Evolutionary conservation across 2,797 vertebrate species (phyloP), one percentile per base, ranked within the genome.

Genomic region (Leontocebus nigricollis): DNA sequence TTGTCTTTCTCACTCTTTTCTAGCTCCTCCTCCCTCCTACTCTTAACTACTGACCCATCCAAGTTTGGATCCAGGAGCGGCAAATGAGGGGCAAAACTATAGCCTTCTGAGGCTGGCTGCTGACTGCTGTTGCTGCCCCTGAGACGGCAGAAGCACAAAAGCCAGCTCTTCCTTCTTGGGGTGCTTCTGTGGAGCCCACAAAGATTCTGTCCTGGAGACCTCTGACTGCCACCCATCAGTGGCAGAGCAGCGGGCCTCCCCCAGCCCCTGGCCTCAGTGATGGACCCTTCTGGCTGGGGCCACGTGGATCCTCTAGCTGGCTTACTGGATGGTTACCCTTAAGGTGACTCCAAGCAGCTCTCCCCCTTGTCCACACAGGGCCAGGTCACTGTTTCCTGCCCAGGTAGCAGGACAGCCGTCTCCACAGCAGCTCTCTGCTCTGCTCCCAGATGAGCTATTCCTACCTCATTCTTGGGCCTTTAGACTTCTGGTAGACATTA

Each of bases 181-280:
- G 19, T 41, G 8, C 27, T 67, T 76, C 9, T 55, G 24, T 22
- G n/a, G 20, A 24, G 50, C 44, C 87, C 0, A 2, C 46, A 83
- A 44, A 73, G 76, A 72, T 55, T 50, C 52, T 22, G 12, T 6
- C 39, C 3, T 22, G 10, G 90, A 52, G 4, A n/a, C 33, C 76
- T 55, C 57, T 2, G 1, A 67, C 57, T 0, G 0, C 64, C 4
- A 8, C 64, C 4, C n/a, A 11, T 20, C 33, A 33, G 17, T 20
- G 41, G 57, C 8, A 39, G 20, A 33, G 6, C 27, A 55, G 33
- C 22, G 1, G 4, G 26, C 14, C 11, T 52, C 30, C 36, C 61
- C 39, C 14, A 41, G 64, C 64, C 64, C 50, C 0, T 0, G 61
- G 59, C 30, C 52, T 48, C 70, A 8, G 17, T 7, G 70, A n/a